Base-by-base conservation (phyloP, 2,113 vertebrate genomes). In the Buteo buteo region DNA sequence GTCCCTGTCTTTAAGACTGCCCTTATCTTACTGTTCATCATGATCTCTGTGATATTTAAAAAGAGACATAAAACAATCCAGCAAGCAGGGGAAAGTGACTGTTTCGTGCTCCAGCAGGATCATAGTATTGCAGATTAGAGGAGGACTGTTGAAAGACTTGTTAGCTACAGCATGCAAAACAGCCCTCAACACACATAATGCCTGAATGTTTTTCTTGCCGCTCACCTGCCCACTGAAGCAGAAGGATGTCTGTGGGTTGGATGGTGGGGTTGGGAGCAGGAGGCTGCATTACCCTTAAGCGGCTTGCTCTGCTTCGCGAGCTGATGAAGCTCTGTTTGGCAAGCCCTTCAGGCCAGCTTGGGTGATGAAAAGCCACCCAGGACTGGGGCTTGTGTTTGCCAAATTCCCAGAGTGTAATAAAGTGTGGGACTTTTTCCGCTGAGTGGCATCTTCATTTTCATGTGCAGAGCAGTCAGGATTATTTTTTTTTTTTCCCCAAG, bases 151-250 rank as follows among this genome's bases (percentile, higher is more conserved):
- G 72, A 74, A 57, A 58, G 65, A 42, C 0, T 0, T 13, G 24
- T 74, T 86, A 16, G 19, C 55, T 76, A 8, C 55, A 67, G 79
- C 45, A 64, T 67, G 72, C 64, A 91, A 34, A 91, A 20, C 65
- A 65, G 57, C 7, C 40, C 82, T 82, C 0, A 1, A 7, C 0
- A 0, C 47, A 64, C 0, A 2, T 78, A 42, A 22, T 4, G 24
- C 2, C 0, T 5, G 14, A 22, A 47, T 67, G 52, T 52, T 93
- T 93, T 82, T 91, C 73, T 77, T 3, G 16, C 55, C 2, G 10
- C 61, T 94, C 16, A 9, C 59, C 19, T 0, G 0, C 42, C 32
- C 1, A 3, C 11, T 8, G 61, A 54, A 71, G 42, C 81, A 81
- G 74, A 45, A 71, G 62, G n/a, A 34, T 13, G 67, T 49, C 29